Evolutionary conservation across 2,797 vertebrate genomes (phyloP).

Genomic region (Apodemus agrarius): DNA sequence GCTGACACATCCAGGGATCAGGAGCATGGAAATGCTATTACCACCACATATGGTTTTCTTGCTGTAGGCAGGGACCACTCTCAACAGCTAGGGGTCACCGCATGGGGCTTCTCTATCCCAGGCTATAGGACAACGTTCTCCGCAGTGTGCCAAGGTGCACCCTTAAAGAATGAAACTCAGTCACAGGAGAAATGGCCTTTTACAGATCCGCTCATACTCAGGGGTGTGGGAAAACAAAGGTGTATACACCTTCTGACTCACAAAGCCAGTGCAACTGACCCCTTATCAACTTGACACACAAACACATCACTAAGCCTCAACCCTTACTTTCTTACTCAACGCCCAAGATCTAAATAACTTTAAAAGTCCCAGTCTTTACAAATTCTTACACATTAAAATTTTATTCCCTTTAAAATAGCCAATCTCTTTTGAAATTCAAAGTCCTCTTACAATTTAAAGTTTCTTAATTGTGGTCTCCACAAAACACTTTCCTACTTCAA

Average conservation of each 20-base stretch:
- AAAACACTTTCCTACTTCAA: not conserved
- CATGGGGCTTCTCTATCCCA: not conserved
- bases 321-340: not conserved
- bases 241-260: not conserved
- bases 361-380: not conserved
- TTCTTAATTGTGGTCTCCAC: not conserved
- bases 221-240: not conserved
- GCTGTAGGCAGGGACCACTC: not conserved
- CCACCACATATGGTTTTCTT: not conserved
- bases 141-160: not conserved
- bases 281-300: not conserved
- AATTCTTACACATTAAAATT: not conserved
- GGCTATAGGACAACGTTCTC: not conserved
- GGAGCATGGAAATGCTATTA: not conserved
- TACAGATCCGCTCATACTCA: not conserved
- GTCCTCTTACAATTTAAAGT: not conserved
- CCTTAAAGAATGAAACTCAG: not conserved
- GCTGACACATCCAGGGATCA: not conserved
- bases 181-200: not conserved
- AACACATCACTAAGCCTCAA: not conserved
- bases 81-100: not conserved
- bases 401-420: not conserved
- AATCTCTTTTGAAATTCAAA: not conserved
- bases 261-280: not conserved
- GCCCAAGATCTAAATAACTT: not conserved